Percentiles rank a stretch among this genome's conserved stretches.
Conservation (phyloP, 2,113 vertebrate species). For the Bubalus kerabau region DNA sequence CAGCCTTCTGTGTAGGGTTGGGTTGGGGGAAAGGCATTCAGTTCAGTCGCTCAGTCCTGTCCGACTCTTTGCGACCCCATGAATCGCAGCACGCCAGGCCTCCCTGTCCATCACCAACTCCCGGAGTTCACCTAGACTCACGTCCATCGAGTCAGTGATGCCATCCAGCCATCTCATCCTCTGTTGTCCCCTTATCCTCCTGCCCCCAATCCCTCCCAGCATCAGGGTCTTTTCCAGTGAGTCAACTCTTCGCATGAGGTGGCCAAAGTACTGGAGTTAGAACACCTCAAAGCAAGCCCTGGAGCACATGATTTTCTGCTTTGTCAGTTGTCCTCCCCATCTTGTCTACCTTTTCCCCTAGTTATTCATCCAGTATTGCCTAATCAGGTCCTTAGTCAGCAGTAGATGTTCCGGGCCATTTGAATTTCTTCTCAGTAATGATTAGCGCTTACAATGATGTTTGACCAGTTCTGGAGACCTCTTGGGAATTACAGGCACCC, state of each 20-base stretch:
- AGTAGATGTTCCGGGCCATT: not conserved
- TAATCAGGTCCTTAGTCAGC: not conserved
- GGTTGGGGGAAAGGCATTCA: not conserved
- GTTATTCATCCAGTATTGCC: slow-evolving; percentile 11
- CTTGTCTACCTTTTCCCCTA: not conserved
- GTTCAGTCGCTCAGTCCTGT: too few relatives aligned
- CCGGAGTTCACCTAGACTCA: too few relatives aligned
- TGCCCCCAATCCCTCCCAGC: too few relatives aligned
- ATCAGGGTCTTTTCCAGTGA: too few relatives aligned
- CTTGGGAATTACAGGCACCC: not conserved
- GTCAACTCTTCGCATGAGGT: too few relatives aligned
- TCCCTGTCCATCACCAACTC: too few relatives aligned
- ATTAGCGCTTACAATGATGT: not conserved
- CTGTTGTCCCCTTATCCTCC: too few relatives aligned
- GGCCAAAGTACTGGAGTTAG: not conserved
- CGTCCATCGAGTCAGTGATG: too few relatives aligned
- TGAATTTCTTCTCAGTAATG: slow-evolving; percentile 34
- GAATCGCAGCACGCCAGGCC: too few relatives aligned
- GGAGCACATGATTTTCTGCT: not conserved
- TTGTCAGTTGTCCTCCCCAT: not conserved
- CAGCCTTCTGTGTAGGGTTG: not conserved
- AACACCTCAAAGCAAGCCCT: not conserved
- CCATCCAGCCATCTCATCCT: too few relatives aligned
- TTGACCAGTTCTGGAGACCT: not conserved
- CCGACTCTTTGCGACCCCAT: too few relatives aligned